Conservation (phyloP, 2,888 invertebrate genomes). For the Strigamia crassipes region DNA sequence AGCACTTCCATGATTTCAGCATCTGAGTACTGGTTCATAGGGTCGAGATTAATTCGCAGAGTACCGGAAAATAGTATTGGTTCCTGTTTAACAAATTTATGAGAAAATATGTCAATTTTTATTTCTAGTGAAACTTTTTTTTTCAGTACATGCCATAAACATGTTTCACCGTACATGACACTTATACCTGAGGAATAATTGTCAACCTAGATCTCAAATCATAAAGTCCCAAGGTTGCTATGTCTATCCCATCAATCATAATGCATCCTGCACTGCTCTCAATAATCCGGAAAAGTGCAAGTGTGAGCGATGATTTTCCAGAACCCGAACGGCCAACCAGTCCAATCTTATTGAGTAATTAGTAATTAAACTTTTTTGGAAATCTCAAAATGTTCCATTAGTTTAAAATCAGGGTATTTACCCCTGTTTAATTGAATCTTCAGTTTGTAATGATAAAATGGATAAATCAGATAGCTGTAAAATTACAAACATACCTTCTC, state of each 20-base stretch:
- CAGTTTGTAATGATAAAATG: too few species aligned
- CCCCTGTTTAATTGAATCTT: too few species aligned
- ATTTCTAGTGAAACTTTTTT: too few species aligned
- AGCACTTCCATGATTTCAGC: slow-evolving; percentile 84
- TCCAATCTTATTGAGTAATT: slow-evolving; percentile 31
- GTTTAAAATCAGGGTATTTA: too few species aligned
- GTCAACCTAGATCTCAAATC: slow-evolving; percentile 58
- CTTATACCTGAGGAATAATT: slow-evolving; percentile 60
- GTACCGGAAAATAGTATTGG: slow-evolving; percentile 93
- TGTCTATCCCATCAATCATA: slow-evolving; percentile 80
- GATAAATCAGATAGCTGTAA: too few species aligned
- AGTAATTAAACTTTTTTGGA: too few species aligned
- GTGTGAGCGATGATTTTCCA: slow-evolving; percentile 87
- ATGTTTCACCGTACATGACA: background rate
- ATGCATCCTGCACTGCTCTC: slow-evolving; percentile 82
- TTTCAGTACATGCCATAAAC: too few species aligned
- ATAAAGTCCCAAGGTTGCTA: slow-evolving; percentile 71
- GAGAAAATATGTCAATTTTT: too few species aligned
- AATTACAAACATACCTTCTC: background rate
- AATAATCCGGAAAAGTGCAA: slow-evolving; percentile 86
- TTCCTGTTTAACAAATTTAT: slow-evolving; percentile 69
- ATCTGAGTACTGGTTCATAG: slow-evolving; percentile 77
- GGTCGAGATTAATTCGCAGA: slow-evolving; percentile 89
- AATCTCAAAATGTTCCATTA: too few species aligned
- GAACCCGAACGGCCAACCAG: slow-evolving; percentile 22